Evolutionary conservation across 2,888 invertebrate genomes (phyloP).

Genomic region (Nomada flava): DNA sequence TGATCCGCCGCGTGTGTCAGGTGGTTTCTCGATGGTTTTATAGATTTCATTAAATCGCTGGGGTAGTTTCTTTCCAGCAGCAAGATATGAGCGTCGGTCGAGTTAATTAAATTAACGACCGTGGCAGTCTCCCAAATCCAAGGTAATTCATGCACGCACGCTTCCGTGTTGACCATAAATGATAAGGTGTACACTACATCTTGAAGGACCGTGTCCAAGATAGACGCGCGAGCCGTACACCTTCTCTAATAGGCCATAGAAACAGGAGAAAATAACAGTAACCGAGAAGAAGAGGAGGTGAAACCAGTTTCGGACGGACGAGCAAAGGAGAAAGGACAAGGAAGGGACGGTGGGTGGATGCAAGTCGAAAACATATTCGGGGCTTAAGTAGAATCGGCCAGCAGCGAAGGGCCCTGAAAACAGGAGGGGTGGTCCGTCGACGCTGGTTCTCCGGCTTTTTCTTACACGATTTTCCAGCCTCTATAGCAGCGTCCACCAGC

Average conservation of each 20-base stretch:
- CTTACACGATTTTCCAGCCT: conserved; percentile 71
- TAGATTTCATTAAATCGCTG: background rate
- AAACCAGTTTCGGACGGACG: background rate
- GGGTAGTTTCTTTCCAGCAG: background rate
- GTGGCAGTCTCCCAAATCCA: conserved; percentile 32
- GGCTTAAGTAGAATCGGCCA: conserved; percentile 71
- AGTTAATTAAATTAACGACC: conserved; percentile 74
- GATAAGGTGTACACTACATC: conserved; percentile 1
- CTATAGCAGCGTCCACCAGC: conserved; percentile 62
- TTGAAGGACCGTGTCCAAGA: conserved; percentile 29
- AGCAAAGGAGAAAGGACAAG: background rate
- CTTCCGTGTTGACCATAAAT: background rate
- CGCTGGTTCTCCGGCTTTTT: conserved; percentile 64
- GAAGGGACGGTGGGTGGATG: conserved; percentile 7
- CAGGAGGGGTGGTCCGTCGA: conserved; percentile 40
- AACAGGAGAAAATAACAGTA: conserved; percentile 50
- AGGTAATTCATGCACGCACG: conserved; percentile 20
- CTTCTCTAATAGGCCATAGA: conserved; percentile 34
- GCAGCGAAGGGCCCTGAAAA: conserved; percentile 47
- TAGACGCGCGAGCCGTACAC: background rate
- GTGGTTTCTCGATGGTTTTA: background rate
- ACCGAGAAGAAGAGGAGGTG: background rate
- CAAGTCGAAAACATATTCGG: conserved; percentile 53
- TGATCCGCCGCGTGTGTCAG: conserved; percentile 45
- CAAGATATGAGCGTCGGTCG: conserved; percentile 72